phyloP scores from a whole-genome alignment of 2,113 vertebrate species.

The Turdus rufiventris region DNA sequence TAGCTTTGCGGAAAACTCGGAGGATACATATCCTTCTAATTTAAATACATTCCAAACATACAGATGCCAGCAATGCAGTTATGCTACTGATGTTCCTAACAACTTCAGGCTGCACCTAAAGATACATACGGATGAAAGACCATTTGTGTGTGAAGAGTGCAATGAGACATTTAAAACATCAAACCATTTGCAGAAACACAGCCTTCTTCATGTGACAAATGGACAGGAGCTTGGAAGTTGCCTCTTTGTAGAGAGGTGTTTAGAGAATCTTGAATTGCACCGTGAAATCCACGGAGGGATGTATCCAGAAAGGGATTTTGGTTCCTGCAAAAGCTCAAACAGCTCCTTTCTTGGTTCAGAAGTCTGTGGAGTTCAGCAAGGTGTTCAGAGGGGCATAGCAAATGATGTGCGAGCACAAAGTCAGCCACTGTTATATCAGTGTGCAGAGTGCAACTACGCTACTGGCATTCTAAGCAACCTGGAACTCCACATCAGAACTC shows the following conservation, averaged over 20 bases:
- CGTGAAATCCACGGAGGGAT: background rate
- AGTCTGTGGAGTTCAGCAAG: background rate
- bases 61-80: constrained; percentile 27
- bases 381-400: background rate
- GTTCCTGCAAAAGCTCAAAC: background rate
- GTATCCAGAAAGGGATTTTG: background rate
- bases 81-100: background rate
- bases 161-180: background rate
- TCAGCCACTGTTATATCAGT: background rate
- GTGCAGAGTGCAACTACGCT: background rate
- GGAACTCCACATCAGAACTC: constrained; percentile 14
- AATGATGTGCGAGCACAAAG: background rate
- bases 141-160: constrained; percentile 20
- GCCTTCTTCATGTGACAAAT: background rate
- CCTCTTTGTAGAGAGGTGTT: background rate
- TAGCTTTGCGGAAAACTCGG: background rate
- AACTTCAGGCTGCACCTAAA: constrained; percentile 28
- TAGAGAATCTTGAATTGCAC: background rate
- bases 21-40: background rate
- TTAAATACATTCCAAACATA: background rate
- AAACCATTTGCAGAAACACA: constrained; percentile 21
- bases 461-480: constrained; percentile 13
- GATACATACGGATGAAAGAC: background rate
- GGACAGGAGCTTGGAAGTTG: background rate
- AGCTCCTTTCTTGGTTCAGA: background rate